Conservation (phyloP, 37 sponge, comb jelly and placozoan genomes). For the Diacarnus erythraeanus region DNA sequence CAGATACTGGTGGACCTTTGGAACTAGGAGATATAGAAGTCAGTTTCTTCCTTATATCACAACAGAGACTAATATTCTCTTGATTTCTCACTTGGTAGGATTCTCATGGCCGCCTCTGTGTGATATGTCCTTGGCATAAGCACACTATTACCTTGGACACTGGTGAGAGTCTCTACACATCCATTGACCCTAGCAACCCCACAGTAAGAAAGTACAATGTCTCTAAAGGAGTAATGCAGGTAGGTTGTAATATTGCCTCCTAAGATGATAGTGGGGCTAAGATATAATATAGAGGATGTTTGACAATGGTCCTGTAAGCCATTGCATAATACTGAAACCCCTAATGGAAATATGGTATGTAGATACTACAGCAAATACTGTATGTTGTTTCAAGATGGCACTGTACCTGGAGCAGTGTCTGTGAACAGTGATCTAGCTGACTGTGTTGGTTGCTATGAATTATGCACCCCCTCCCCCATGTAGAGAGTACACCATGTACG, state of each 20-base stretch:
- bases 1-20: conserved; percentile 85
- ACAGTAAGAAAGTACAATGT: conserved; percentile 39
- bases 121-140: conserved; percentile 88
- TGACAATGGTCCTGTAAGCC: no score
- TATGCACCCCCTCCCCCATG: background rate
- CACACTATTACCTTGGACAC: conserved; percentile 86
- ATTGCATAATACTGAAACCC: no score
- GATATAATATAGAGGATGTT: no score
- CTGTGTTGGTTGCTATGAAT: background rate
- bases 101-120: conserved; percentile 78
- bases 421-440: no score
- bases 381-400: no score
- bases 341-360: no score
- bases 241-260: background rate
- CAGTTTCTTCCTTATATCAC: background rate
- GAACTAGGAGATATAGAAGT: conserved; percentile 89
- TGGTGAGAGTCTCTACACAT: conserved; percentile 84
- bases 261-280: no score
- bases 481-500: conserved; percentile 69
- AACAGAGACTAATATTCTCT: no score
- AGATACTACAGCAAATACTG: no score
- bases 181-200: conserved; percentile 77
- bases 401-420: no score
- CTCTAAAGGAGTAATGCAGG: conserved; percentile 86
- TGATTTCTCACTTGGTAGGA: conserved; percentile 62